Conservation (phyloP, 2,113 vertebrate species). For the Chaetodon trifascialis region DNA sequence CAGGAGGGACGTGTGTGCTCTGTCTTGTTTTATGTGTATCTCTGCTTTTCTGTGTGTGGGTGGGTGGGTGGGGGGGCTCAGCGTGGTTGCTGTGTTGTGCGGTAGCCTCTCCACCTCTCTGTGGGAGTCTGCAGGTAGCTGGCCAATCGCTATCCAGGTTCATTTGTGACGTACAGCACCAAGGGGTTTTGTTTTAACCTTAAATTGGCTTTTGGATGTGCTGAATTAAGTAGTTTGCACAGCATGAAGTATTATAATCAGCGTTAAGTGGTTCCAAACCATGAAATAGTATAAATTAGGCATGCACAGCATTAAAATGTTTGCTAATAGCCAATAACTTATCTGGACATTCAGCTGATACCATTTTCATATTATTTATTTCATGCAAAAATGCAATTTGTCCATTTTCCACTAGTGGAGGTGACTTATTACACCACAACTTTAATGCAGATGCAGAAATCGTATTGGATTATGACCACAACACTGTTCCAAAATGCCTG, state of each 20-base stretch:
- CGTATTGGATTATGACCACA: not conserved
- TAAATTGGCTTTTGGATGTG: constrained; percentile 16
- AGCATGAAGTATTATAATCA: constrained; percentile 30
- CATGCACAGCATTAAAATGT: constrained; percentile 9
- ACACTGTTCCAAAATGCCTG: not conserved
- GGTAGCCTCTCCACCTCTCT: constrained; percentile 18
- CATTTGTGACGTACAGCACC: not conserved
- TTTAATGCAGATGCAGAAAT: not conserved
- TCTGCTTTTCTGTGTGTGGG: not conserved
- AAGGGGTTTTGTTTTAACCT: not conserved
- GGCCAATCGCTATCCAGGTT: not conserved
- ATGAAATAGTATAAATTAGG: constrained; percentile 30
- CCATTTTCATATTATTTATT: not conserved
- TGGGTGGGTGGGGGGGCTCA: not conserved
- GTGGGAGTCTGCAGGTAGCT: constrained; percentile 34
- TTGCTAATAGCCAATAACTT: not conserved
- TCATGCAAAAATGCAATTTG: not conserved
- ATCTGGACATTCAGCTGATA: not conserved
- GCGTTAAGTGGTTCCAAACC: constrained; percentile 25
- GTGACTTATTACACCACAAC: not conserved
- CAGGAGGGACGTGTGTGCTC: not conserved
- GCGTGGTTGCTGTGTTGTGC: constrained; percentile 4
- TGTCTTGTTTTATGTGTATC: constrained; percentile 1
- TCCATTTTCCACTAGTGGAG: not conserved
- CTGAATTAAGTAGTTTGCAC: constrained; percentile 7